These are phyloP conservation scores for Anarhynchus alexandrinus DNA, from an alignment of 2,113 vertebrate genomes.

Conservation along the genomic window DNA sequence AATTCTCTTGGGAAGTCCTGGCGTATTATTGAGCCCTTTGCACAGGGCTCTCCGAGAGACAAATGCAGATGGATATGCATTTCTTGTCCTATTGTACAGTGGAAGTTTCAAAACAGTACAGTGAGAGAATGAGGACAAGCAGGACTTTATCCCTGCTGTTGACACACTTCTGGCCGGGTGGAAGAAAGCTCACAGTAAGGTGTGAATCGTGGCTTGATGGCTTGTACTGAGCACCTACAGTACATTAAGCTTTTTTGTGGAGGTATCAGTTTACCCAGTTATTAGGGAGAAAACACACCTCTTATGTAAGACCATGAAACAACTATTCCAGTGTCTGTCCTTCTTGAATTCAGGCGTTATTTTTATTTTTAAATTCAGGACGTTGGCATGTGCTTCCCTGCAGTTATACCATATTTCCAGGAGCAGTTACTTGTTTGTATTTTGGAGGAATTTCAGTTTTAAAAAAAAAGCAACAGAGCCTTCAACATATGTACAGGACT, in stretches of 20 bases:
- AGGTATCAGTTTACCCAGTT: not conserved
- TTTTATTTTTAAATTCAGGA: not conserved
- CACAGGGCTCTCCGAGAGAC: not conserved
- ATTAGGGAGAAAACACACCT: not conserved
- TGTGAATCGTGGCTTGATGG: not conserved
- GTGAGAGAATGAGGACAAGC: rapidly evolving
- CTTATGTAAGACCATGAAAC: not conserved
- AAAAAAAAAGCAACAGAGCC: not conserved
- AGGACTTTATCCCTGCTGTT: not conserved
- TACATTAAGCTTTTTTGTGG: not conserved
- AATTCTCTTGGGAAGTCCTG: not conserved
- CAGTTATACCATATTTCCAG: not conserved
- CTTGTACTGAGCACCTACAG: not conserved
- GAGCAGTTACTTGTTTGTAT: not conserved
- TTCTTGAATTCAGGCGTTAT: not conserved
- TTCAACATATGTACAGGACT: not conserved
- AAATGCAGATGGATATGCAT: not conserved
- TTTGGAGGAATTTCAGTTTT: not conserved
- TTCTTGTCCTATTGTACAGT: not conserved
- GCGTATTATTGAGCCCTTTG: not conserved
- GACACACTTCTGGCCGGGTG: not conserved
- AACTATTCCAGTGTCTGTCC: not conserved
- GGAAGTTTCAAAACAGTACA: not conserved
- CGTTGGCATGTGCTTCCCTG: not conserved
- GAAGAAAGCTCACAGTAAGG: not conserved